Evolutionary conservation across 2,113 vertebrate genomes (phyloP).

Genomic region (Elachura formosa): DNA sequence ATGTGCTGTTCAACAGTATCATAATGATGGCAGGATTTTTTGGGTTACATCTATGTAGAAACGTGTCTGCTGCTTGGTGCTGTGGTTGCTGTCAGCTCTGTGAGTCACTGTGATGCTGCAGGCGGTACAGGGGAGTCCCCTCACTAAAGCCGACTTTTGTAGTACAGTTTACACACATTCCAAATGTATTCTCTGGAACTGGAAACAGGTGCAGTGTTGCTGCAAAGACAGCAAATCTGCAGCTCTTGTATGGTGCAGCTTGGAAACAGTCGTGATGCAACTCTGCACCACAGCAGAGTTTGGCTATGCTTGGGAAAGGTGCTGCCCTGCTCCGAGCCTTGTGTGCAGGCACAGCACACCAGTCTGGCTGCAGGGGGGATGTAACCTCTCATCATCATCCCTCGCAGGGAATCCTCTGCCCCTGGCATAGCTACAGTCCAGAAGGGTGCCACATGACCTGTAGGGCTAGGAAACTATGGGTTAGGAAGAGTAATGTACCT

Average conservation of each 20-base stretch:
- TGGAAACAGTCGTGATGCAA: neutral
- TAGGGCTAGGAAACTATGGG: neutral
- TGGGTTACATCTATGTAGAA: neutral
- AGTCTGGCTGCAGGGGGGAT: neutral
- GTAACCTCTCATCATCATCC: neutral
- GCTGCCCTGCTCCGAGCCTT: neutral
- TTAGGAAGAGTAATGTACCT: neutral
- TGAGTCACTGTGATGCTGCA: neutral
- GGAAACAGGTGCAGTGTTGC: neutral
- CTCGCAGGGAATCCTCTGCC: neutral
- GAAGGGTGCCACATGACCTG: neutral
- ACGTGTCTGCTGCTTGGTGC: neutral
- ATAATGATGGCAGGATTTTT: neutral
- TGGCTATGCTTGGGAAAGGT: rapidly evolving
- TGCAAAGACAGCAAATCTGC: neutral
- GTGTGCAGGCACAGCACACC: neutral
- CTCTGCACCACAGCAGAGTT: rapidly evolving
- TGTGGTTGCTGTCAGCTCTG: neutral
- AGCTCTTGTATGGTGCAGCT: neutral
- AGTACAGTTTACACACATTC: neutral
- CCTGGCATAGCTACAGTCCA: neutral
- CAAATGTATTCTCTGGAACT: neutral
- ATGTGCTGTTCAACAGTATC: neutral
- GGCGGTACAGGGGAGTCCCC: rapidly evolving
- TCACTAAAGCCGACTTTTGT: neutral